Percentiles rank a stretch among this genome's conserved stretches.
These are phyloP conservation scores for Noctua janthina DNA, from an alignment of 2,888 invertebrate species.

Conservation along the genomic window DNA sequence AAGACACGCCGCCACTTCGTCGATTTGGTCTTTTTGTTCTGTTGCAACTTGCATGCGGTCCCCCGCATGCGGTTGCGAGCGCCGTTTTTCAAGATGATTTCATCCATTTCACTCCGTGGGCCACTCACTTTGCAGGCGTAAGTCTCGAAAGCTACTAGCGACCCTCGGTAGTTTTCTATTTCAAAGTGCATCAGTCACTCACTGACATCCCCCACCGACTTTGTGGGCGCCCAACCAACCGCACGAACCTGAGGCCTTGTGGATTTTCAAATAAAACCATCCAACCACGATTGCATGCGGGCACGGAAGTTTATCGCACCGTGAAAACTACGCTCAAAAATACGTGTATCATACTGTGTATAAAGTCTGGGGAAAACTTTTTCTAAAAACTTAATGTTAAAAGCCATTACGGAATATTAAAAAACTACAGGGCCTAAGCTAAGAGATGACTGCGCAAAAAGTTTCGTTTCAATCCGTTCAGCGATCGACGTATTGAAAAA, in stretches of 20 bases:
- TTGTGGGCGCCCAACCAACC: slow-evolving; percentile 39
- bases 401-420: slow-evolving; percentile 54
- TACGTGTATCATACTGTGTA: background rate
- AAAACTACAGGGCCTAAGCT: slow-evolving; percentile 39
- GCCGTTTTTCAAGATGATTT: background rate
- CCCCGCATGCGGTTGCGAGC: background rate
- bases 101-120: background rate
- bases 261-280: slow-evolving; percentile 34
- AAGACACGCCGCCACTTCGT: background rate
- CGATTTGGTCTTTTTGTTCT: background rate
- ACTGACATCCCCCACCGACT: slow-evolving; percentile 12
- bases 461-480: slow-evolving; percentile 41
- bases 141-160: background rate
- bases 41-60: background rate
- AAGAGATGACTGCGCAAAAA: slow-evolving; percentile 58
- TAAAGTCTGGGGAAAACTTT: slow-evolving; percentile 10
- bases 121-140: too few species aligned
- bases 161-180: background rate
- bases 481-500: slow-evolving; percentile 44
- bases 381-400: slow-evolving; percentile 24
- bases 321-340: slow-evolving; percentile 27
- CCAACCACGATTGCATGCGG: slow-evolving; percentile 32
- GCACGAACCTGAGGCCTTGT: slow-evolving; percentile 19
- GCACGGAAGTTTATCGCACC: slow-evolving; percentile 27
- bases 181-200: slow-evolving; percentile 14